Percentiles rank a stretch among this genome's conserved stretches.
These are phyloP conservation scores for Quiscalus mexicanus DNA, from an alignment of 2,113 vertebrate genomes.

Conservation along the genomic window DNA sequence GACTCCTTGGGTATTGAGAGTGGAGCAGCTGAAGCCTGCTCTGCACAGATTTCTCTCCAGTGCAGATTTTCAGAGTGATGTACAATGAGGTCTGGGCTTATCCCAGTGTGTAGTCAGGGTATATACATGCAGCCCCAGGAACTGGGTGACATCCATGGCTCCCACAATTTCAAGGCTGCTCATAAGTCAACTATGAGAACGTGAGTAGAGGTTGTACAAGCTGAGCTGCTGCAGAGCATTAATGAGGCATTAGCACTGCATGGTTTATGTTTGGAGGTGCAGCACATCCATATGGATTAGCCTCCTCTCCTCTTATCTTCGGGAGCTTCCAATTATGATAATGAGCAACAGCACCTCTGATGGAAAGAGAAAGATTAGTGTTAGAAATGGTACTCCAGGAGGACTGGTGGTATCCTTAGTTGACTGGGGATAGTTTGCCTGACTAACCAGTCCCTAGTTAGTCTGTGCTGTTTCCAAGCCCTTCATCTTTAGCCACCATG, in stretches of 20 bases:
- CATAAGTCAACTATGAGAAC: neutral
- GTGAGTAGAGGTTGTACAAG: neutral
- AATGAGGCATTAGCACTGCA: neutral
- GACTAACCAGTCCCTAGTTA: neutral
- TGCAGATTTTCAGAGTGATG: accelerated
- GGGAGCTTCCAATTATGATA: neutral
- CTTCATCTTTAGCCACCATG: accelerated
- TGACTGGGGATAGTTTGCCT: neutral
- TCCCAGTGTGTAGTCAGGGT: neutral
- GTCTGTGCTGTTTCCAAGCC: neutral
- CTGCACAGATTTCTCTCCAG: neutral
- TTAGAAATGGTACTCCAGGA: neutral
- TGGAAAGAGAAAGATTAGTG: neutral
- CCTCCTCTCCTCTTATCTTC: neutral
- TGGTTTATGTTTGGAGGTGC: neutral
- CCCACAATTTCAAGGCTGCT: neutral
- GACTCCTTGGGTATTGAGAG: neutral
- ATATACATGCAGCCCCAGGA: neutral
- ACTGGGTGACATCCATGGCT: neutral
- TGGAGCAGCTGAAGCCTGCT: neutral
- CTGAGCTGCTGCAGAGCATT: neutral
- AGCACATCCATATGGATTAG: neutral
- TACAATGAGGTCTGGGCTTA: neutral
- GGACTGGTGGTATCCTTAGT: neutral
- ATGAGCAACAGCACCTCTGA: neutral